Conservation (phyloP, 2,888 invertebrate species). For the Ophion obscuratus region DNA sequence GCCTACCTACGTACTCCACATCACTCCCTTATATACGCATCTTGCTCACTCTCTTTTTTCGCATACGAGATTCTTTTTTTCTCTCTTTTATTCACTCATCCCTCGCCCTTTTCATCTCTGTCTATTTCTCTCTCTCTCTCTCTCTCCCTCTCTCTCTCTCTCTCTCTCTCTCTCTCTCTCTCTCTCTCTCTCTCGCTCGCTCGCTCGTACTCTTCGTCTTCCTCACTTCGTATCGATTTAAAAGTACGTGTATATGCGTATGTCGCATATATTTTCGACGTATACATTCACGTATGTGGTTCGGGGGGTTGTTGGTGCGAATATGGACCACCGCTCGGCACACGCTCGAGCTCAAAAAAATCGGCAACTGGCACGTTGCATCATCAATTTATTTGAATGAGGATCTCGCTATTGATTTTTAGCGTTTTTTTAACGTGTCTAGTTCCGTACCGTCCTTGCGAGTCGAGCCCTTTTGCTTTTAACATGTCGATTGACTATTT, state of each 20-base stretch:
- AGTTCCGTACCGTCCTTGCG: too few species aligned
- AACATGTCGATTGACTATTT: too few species aligned
- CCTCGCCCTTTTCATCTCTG: constrained; percentile 9
- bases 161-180: constrained; percentile 31
- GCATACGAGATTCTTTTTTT: constrained; percentile 27
- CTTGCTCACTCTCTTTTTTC: constrained; percentile 42
- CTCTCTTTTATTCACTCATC: constrained; percentile 8
- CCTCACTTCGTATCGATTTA: constrained; percentile 68
- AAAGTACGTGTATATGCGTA: constrained; percentile 52
- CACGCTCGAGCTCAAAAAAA: background rate
- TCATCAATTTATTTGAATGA: too few species aligned
- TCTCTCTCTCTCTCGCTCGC: constrained; percentile 8
- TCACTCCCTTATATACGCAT: constrained; percentile 61
- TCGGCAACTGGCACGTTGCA: too few species aligned
- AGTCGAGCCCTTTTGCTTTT: too few species aligned
- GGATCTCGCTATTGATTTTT: too few species aligned
- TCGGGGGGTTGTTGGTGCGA: background rate
- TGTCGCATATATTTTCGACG: background rate
- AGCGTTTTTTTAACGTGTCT: background rate
- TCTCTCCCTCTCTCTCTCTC: constrained; percentile 30
- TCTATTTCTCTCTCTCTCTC: background rate
- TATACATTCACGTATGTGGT: constrained; percentile 58
- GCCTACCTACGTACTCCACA: constrained; percentile 74
- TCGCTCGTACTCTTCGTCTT: constrained; percentile 43
- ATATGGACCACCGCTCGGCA: constrained; percentile 23